These are phyloP conservation scores for Cryptocephalus primarius DNA, from an alignment of 2,888 invertebrate genomes.

Conservation along the genomic window DNA sequence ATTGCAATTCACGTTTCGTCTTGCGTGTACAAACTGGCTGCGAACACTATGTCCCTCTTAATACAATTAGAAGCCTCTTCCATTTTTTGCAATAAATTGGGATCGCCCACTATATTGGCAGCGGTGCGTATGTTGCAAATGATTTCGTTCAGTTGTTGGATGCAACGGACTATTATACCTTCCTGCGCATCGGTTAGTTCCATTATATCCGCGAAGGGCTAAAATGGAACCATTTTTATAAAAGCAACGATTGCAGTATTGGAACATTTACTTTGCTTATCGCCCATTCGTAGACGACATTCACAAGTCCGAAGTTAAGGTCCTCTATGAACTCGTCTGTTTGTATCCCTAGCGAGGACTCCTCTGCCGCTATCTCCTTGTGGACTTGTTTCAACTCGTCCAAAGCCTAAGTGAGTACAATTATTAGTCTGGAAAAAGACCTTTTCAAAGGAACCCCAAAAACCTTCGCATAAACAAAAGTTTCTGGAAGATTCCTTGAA, in stretches of 20 bases:
- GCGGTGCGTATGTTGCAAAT: conserved; percentile 84
- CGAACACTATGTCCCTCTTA: conserved; percentile 95
- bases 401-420: conserved; percentile 28
- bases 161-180: conserved; percentile 94
- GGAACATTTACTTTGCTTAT: conserved; percentile 54
- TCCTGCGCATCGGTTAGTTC: conserved; percentile 89
- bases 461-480: conserved; percentile 1
- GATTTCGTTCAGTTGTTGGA: conserved; percentile 90
- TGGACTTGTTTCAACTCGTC: conserved; percentile 60
- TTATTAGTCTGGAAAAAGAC: too few relatives aligned
- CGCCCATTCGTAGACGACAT: conserved; percentile 96
- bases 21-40: conserved; percentile 86
- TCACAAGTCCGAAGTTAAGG: conserved; percentile 82
- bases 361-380: conserved; percentile 52
- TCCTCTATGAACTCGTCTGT: conserved; percentile 44
- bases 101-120: conserved; percentile 87
- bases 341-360: conserved; percentile 50
- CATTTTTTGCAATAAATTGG: conserved; percentile 86
- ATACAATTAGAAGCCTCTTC: conserved; percentile 87
- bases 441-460: too few relatives aligned
- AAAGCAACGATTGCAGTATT: neutral
- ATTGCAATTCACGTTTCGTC: conserved; percentile 15
- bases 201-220: conserved; percentile 92
- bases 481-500: neutral
- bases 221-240: conserved; percentile 6